Percentiles rank a stretch among this genome's conserved stretches.
Evolutionary conservation across 1,140 invertebrate species (phyloP).

Genomic region (Polypedilum vanderplanki): DNA sequence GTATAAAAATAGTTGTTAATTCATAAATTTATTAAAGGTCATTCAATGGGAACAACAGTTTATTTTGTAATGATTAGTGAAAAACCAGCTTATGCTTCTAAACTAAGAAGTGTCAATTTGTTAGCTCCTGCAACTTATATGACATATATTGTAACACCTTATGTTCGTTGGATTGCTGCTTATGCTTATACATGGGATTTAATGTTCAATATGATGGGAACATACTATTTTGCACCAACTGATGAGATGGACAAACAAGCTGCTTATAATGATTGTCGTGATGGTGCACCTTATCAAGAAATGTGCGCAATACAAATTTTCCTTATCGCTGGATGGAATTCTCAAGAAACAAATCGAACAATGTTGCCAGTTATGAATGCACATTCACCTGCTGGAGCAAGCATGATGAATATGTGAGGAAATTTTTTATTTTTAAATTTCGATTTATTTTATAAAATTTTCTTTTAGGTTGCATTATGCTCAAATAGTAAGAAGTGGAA

Average conservation of each 20-base stretch:
- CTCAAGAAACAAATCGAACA: conserved; percentile 51
- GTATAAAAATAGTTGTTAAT: too few relatives aligned
- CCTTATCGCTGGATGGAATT: conserved; percentile 49
- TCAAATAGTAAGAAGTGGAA: conserved; percentile 48
- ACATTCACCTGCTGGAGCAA: conserved; percentile 71
- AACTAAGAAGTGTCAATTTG: conserved; percentile 48
- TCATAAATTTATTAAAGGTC: conserved; percentile 39
- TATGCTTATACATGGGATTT: not conserved
- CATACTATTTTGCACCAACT: conserved; percentile 24
- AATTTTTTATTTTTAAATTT: too few relatives aligned
- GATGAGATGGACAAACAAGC: not conserved
- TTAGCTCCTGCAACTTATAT: conserved; percentile 55
- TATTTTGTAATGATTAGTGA: conserved; percentile 51
- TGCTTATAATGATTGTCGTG: conserved; percentile 41
- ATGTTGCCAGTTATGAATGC: conserved; percentile 63
- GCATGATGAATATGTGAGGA: conserved; percentile 62
- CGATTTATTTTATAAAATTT: too few relatives aligned
- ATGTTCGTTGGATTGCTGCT: conserved; percentile 39
- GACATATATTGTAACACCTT: conserved; percentile 47
- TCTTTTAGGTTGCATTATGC: conserved; percentile 52
- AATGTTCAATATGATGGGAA: not conserved
- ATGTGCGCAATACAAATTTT: conserved; percentile 55
- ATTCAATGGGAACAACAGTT: conserved; percentile 52
- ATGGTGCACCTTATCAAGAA: conserved; percentile 43
- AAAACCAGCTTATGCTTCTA: conserved; percentile 52